phyloP scores from a whole-genome alignment of 1,140 invertebrate genomes.

The Pseudomyrmex dendroicus region DNA sequence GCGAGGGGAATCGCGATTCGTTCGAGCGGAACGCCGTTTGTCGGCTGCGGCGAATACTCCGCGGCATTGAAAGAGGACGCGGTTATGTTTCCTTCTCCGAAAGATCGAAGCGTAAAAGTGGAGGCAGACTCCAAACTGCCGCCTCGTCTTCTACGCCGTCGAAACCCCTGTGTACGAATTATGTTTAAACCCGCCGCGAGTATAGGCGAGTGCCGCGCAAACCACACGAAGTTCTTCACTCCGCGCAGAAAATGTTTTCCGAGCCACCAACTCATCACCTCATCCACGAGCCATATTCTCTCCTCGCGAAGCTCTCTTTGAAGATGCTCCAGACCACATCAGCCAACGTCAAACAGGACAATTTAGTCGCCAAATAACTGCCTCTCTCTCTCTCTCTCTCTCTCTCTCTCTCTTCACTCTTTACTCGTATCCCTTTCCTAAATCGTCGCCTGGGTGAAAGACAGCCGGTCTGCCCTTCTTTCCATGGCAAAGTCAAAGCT shows the following conservation, averaged over 20 bases:
- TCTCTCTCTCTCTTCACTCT: not conserved
- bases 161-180: conserved; percentile 20
- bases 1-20: conserved; percentile 21
- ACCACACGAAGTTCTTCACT: not conserved
- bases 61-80: conserved; percentile 27
- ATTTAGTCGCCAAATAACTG: conserved; percentile 79
- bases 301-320: conserved; percentile 53
- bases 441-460: conserved; percentile 4
- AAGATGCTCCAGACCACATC: conserved; percentile 65
- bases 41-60: not conserved
- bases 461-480: conserved; percentile 28
- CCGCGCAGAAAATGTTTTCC: conserved; percentile 6
- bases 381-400: not conserved
- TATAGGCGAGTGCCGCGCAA: not conserved
- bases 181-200: conserved; percentile 11
- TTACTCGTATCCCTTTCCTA: not conserved
- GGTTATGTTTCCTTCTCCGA: not conserved
- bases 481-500: conserved; percentile 44
- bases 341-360: conserved; percentile 79
- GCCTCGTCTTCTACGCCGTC: not conserved
- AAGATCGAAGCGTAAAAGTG: conserved; percentile 37
- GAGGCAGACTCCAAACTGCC: conserved; percentile 8
- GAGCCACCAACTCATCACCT: not conserved
- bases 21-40: conserved; percentile 28
- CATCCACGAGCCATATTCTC: conserved; percentile 3